Evolutionary conservation across 2,888 invertebrate genomes (phyloP).

Genomic region (Euzophera pinguis): DNA sequence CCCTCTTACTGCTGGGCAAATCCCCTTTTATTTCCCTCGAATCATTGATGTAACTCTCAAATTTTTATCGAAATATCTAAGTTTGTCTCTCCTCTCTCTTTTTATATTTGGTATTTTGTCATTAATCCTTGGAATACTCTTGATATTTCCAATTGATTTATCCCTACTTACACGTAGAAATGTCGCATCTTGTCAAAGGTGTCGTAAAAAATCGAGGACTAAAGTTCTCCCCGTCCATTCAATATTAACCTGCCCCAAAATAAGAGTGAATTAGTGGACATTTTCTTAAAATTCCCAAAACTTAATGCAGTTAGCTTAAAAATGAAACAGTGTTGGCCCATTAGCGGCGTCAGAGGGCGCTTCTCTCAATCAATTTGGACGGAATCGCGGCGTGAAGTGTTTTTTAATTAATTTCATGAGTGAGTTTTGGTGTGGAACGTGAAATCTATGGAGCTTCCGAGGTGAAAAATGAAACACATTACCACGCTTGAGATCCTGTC

Average conservation of each 20-base stretch:
- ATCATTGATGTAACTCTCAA: too few species aligned
- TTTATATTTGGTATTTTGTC: too few species aligned
- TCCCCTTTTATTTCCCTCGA: too few species aligned
- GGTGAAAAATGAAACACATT: not conserved
- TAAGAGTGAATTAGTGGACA: not conserved
- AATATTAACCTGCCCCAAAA: not conserved
- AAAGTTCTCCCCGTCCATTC: not conserved
- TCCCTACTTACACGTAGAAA: too few species aligned
- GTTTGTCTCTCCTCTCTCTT: too few species aligned
- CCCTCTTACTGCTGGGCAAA: too few species aligned
- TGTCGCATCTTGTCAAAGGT: too few species aligned
- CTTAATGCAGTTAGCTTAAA: conserved; percentile 44
- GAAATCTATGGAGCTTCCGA: conserved; percentile 32
- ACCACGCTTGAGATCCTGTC: too few species aligned
- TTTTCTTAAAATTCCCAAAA: conserved; percentile 10
- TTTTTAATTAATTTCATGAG: conserved; percentile 79
- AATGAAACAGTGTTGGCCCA: conserved; percentile 58
- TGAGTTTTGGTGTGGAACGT: conserved; percentile 53
- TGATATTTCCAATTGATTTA: too few species aligned
- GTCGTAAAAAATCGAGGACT: not conserved
- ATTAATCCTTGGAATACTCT: too few species aligned
- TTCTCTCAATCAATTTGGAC: conserved; percentile 75
- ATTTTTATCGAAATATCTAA: too few species aligned
- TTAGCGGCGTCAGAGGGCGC: conserved; percentile 62
- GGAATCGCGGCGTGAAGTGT: conserved; percentile 75